These are phyloP conservation scores for Creontiades dilutus DNA, from an alignment of 2,888 invertebrate species.

Conservation along the genomic window DNA sequence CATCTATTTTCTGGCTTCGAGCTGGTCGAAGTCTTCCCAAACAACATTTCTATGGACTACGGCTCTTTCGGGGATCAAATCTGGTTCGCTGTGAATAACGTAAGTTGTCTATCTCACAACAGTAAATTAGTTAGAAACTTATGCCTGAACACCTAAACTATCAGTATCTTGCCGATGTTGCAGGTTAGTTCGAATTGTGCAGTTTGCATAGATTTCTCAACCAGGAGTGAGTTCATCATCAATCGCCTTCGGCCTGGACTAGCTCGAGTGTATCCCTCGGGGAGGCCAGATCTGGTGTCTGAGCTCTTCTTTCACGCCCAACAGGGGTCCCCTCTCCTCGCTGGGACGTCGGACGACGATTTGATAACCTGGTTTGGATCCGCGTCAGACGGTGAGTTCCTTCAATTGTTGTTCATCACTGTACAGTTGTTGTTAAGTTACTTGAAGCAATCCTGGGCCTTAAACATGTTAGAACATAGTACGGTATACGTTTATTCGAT, in stretches of 20 bases:
- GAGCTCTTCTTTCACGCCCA: constrained; percentile 84
- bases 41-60: constrained; percentile 81
- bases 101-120: constrained; percentile 78
- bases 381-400: constrained; percentile 29
- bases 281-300: constrained; percentile 83
- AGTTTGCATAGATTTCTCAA: constrained; percentile 83
- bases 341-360: constrained; percentile 84
- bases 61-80: constrained; percentile 83
- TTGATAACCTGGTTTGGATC: constrained; percentile 84
- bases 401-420: constrained; percentile 49
- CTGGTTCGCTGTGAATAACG: constrained; percentile 85
- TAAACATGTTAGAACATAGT: too few relatives aligned
- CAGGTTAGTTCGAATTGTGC: constrained; percentile 83
- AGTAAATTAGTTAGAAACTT: background rate
- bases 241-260: constrained; percentile 83
- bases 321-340: constrained; percentile 82
- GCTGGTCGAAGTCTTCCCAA: constrained; percentile 78
- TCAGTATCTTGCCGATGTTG: background rate
- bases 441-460: too few relatives aligned
- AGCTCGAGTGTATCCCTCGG: constrained; percentile 83
- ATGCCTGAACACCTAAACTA: too few relatives aligned
- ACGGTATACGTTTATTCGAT: too few relatives aligned
- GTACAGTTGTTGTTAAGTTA: too few relatives aligned
- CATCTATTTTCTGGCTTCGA: constrained; percentile 84
- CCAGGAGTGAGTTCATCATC: constrained; percentile 82